These are phyloP conservation scores for Myotis planiceps DNA, from an alignment of 2,797 vertebrate species.

Conservation along the genomic window DNA sequence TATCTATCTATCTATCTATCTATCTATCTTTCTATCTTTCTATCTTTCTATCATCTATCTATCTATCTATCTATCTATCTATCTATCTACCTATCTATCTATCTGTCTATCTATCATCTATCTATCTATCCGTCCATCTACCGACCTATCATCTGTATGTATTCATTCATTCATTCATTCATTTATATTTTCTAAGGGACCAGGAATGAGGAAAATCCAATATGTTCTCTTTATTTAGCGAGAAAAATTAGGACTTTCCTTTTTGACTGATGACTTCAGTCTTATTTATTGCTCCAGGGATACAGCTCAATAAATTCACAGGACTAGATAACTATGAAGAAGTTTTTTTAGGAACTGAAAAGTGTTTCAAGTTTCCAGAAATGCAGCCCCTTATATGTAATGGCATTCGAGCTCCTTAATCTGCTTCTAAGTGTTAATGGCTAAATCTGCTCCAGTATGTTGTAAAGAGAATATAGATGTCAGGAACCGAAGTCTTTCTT, in stretches of 20 bases:
- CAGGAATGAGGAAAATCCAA: conserved; percentile 20
- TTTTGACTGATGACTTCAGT: conserved; percentile 61
- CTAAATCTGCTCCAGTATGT: conserved; percentile 4
- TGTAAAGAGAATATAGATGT: not conserved
- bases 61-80: too few relatives aligned
- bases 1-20: too few relatives aligned
- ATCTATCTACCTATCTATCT: too few relatives aligned
- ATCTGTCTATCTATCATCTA: too few relatives aligned
- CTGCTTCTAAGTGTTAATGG: conserved; percentile 19
- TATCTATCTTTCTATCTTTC: too few relatives aligned
- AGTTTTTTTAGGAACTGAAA: conserved; percentile 37
- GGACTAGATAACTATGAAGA: conserved; percentile 22
- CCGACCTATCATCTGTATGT: too few relatives aligned
- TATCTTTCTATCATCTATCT: too few relatives aligned
- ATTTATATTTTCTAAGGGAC: not conserved
- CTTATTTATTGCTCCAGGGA: conserved; percentile 56
- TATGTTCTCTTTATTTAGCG: conserved; percentile 55
- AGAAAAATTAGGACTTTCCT: conserved; percentile 58
- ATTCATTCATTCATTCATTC: too few relatives aligned
- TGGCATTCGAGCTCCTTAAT: not conserved
- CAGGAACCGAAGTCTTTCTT: not conserved
- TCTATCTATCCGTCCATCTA: too few relatives aligned
- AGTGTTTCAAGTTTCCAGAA: conserved; percentile 36
- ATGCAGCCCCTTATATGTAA: not conserved
- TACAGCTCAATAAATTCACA: conserved; percentile 59